These are phyloP conservation scores for Notoglanidium macrostoma DNA, from an alignment of 2,797 vertebrate genomes.

Conservation along the genomic window DNA sequence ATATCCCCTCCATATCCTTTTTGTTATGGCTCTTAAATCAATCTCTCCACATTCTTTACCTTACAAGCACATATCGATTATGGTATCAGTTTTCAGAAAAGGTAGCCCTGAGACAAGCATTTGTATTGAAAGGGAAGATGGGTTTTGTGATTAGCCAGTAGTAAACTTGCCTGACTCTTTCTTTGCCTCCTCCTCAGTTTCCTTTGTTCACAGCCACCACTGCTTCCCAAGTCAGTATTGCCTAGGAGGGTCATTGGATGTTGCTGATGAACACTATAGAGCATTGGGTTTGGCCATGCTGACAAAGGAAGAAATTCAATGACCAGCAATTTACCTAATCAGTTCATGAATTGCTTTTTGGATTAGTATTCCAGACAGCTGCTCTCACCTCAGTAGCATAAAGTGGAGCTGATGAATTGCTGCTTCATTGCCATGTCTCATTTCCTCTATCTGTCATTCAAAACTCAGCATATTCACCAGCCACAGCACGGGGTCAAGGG, in stretches of 20 bases:
- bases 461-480: neutral
- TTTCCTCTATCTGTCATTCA: constrained; percentile 6
- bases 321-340: neutral
- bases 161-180: constrained; percentile 18
- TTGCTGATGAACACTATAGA: neutral
- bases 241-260: neutral
- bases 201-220: constrained; percentile 13
- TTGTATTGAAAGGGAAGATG: constrained; percentile 14
- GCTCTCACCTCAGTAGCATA: neutral
- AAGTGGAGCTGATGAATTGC: constrained; percentile 10
- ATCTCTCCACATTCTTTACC: constrained; percentile 8
- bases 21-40: neutral
- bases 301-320: neutral
- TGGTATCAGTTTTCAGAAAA: constrained; percentile 15
- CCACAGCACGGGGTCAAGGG: neutral
- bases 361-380: constrained; percentile 5
- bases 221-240: constrained; percentile 13
- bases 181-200: neutral
- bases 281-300: neutral
- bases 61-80: constrained; percentile 33
- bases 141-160: constrained; percentile 14
- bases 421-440: constrained; percentile 11
- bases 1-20: constrained; percentile 1
- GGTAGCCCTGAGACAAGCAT: constrained; percentile 4
- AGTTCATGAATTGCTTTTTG: neutral